These are phyloP conservation scores for Vannuccia rotundouncinata DNA, from an alignment of 2,888 invertebrate genomes.

Conservation along the genomic window DNA sequence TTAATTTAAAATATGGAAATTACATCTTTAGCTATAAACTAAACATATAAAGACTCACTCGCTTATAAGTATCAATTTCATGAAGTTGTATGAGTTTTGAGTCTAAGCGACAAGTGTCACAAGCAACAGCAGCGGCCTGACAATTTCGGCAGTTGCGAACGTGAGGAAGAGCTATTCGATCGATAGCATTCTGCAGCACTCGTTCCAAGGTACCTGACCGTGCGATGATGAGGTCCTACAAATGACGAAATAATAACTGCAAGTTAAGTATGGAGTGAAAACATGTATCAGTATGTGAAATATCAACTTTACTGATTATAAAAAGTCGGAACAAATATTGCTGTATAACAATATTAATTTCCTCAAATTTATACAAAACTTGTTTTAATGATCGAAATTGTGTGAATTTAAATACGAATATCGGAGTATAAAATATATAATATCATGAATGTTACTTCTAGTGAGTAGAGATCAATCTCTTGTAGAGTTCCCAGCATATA, in stretches of 20 bases:
- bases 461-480: slow-evolving; percentile 33
- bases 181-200: slow-evolving; percentile 4
- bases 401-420: too few species aligned
- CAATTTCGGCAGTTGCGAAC: slow-evolving; percentile 25
- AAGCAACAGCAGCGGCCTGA: neutral
- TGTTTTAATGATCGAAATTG: too few species aligned
- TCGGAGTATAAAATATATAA: neutral
- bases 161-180: slow-evolving; percentile 32
- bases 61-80: neutral
- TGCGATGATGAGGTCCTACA: slow-evolving; percentile 28
- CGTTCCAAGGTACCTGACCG: slow-evolving; percentile 24
- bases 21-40: too few species aligned
- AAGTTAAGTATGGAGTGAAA: too few species aligned
- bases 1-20: too few species aligned
- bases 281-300: too few species aligned
- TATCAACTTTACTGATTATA: too few species aligned
- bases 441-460: slow-evolving; percentile 23
- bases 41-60: too few species aligned
- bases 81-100: neutral
- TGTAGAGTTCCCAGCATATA: slow-evolving; percentile 32
- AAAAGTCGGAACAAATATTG: too few species aligned
- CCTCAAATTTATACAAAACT: too few species aligned
- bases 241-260: too few species aligned
- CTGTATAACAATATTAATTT: too few species aligned
- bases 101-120: slow-evolving; percentile 13